Evolutionary conservation across 2,888 invertebrate genomes (phyloP).

Genomic region (Lithophane semibrunnea): DNA sequence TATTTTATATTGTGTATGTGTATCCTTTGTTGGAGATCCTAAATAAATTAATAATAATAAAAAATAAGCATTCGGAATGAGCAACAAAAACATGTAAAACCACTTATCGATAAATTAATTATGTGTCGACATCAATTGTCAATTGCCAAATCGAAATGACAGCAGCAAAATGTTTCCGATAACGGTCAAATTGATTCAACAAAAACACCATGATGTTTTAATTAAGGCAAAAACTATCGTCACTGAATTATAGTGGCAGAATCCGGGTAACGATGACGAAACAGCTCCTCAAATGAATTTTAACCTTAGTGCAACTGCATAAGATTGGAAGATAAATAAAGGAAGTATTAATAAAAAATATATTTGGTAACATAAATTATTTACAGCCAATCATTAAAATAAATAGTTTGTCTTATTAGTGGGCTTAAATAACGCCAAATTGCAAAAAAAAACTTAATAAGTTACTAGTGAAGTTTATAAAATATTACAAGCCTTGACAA

Average conservation of each 20-base stretch:
- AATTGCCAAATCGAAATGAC: constrained; percentile 52
- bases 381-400: constrained; percentile 38
- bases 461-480: not conserved
- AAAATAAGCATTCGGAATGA: not conserved
- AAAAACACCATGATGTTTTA: constrained; percentile 69
- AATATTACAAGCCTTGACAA: constrained; percentile 9
- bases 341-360: constrained; percentile 4
- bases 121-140: constrained; percentile 48
- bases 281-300: constrained; percentile 31
- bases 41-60: too few species aligned
- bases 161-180: constrained; percentile 61
- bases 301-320: constrained; percentile 46
- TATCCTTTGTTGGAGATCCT: too few species aligned
- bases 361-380: constrained; percentile 41
- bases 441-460: not conserved
- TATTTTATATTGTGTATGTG: too few species aligned
- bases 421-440: constrained; percentile 35
- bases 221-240: constrained; percentile 66
- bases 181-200: constrained; percentile 64
- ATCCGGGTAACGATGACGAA: constrained; percentile 64
- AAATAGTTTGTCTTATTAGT: constrained; percentile 47
- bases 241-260: constrained; percentile 63
- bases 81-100: too few species aligned
- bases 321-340: constrained; percentile 44
- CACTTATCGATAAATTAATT: too few species aligned